phyloP scores from a whole-genome alignment of 2,113 vertebrate genomes.

The Plestiodon gilberti region DNA sequence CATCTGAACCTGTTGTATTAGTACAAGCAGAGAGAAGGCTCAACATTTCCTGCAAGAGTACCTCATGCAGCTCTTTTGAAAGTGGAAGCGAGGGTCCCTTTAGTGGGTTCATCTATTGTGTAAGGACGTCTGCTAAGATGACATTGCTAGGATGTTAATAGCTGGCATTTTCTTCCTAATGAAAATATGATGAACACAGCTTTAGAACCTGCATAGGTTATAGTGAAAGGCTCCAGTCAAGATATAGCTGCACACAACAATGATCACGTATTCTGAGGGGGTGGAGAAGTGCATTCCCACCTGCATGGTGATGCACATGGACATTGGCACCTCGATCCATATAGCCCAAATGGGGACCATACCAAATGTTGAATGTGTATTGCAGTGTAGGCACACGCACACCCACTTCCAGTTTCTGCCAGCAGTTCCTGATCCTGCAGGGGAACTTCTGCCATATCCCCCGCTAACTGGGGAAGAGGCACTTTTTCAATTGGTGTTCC shows the following conservation, averaged over 20 bases:
- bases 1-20: conserved; percentile 23
- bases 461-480: too few species aligned
- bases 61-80: neutral
- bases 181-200: neutral
- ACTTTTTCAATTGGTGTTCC: too few species aligned
- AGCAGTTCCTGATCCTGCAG: neutral
- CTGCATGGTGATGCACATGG: neutral
- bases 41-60: conserved; percentile 2
- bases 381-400: neutral
- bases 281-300: neutral
- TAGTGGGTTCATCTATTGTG: conserved; percentile 11
- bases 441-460: neutral
- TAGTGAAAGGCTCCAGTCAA: neutral
- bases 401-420: neutral
- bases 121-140: neutral
- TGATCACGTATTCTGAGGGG: neutral
- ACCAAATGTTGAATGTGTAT: neutral
- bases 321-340: neutral
- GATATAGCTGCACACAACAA: neutral
- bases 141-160: neutral
- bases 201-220: neutral
- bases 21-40: neutral
- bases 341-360: neutral
- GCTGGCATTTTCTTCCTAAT: neutral
- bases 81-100: neutral